phyloP scores from a whole-genome alignment of 2,797 vertebrate genomes.

The Sebastes miniatus region DNA sequence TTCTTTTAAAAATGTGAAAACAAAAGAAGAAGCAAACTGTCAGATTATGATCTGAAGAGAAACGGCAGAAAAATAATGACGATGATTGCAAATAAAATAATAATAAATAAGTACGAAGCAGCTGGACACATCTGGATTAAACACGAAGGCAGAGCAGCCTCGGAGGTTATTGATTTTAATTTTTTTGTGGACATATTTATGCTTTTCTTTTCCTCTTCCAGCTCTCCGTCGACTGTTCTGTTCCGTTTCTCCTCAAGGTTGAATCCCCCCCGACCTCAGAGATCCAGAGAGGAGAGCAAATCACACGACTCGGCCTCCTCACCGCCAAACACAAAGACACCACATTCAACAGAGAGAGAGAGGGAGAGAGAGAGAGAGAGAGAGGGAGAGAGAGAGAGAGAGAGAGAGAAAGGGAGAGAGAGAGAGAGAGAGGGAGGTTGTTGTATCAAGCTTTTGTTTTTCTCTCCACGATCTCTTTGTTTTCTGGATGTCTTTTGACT shows the following conservation, averaged over 20 bases:
- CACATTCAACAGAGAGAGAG: constrained; percentile 4
- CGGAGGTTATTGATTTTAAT: neutral
- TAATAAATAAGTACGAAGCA: neutral
- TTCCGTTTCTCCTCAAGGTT: neutral
- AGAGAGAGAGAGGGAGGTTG: neutral
- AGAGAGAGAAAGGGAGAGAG: neutral
- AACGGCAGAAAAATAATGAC: too few relatives aligned
- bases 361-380: neutral
- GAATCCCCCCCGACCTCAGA: neutral
- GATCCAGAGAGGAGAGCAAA: neutral
- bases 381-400: neutral
- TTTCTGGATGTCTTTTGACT: constrained; percentile 26
- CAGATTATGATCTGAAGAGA: too few relatives aligned
- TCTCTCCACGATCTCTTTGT: constrained; percentile 49
- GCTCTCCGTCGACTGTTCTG: neutral
- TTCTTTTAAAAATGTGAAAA: too few relatives aligned
- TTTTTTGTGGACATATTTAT: neutral
- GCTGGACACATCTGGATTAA: neutral
- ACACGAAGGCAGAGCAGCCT: neutral
- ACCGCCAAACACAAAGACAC: constrained; percentile 17
- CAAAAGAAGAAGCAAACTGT: too few relatives aligned
- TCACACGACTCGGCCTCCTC: constrained; percentile 44
- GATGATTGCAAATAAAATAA: too few relatives aligned
- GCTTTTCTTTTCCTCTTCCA: neutral
- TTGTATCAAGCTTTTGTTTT: constrained; percentile 47